Base-by-base conservation (phyloP, 2,888 invertebrate genomes). In the Heliothis peltigera region DNA sequence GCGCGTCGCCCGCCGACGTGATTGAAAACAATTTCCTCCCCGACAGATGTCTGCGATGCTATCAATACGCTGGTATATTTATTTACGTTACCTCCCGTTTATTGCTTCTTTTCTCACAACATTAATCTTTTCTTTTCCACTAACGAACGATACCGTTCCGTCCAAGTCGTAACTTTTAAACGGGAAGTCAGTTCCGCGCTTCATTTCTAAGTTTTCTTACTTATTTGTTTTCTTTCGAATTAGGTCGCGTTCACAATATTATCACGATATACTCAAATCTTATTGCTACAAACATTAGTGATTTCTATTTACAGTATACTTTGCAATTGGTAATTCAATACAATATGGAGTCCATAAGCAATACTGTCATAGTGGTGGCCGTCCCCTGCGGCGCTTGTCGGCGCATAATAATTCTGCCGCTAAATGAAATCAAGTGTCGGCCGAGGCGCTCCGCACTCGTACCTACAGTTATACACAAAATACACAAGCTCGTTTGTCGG, bases 401-500 rank as follows among this genome's bases (percentile, higher is more conserved):
- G 61, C 80, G 75, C 80, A 78, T 81, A 72, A 80, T 77, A 82
- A 84, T 82, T 85, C 72, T 61, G 67, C 46, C 66, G 61, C 79
- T 70, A 80, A 86, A 87, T 84, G 71, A 84, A 86, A 84, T 86
- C 78, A 85, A 81, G 77, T 70, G 83, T 70, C 72, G 56, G 73
- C 47, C 63, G 75, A 53, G 56, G 60, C 64, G 48, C 32, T 35
- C 21, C 25, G 46, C n/a, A 56, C 53, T 54, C 53, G 53, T n/a
- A n/a, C n/a, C n/a, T 51, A 68, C 67, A 64, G 73, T 70, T 75
- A 76, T 77, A 81, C 68, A 79, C 77, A 85, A 81, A 85, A 83
- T 83, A 86, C 75, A 85, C 80, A 80, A 77, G 77, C 79, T 82
- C 81, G 81, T 86, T 87, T 84, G 84, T 82, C 78, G 66, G 70